phyloP scores from a whole-genome alignment of 2,888 invertebrate genomes.

The Morinoia aosen region DNA sequence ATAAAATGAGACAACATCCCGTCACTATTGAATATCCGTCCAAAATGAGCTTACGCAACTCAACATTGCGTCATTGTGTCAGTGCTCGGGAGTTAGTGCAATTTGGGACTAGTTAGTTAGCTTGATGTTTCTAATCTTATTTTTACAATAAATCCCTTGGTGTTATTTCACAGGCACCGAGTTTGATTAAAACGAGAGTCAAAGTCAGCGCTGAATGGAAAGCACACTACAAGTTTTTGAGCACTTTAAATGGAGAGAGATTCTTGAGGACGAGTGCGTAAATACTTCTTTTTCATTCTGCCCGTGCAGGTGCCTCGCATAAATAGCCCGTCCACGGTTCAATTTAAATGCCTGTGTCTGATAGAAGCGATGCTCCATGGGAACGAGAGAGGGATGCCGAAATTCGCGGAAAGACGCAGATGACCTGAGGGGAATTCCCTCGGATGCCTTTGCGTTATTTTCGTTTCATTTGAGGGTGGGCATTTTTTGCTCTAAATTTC shows the following conservation, averaged over 20 bases:
- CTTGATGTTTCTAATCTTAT: background rate
- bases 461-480: background rate
- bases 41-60: background rate
- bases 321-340: background rate
- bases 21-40: background rate
- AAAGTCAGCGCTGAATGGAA: background rate
- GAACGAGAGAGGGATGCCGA: background rate
- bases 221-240: background rate
- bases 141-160: background rate
- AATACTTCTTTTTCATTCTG: background rate
- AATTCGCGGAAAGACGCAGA: background rate
- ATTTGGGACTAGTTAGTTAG: background rate
- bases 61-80: background rate
- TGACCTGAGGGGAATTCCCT: background rate
- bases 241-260: background rate
- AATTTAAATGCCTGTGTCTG: background rate
- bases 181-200: background rate
- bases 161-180: background rate
- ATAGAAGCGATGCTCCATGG: background rate
- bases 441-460: background rate
- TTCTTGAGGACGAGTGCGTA: background rate
- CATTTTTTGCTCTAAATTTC: slow-evolving; percentile 15
- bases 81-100: background rate
- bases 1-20: background rate
- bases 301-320: background rate